phyloP scores from a whole-genome alignment of 2,888 invertebrate species.

The Caenorhabditis doughertyi region DNA sequence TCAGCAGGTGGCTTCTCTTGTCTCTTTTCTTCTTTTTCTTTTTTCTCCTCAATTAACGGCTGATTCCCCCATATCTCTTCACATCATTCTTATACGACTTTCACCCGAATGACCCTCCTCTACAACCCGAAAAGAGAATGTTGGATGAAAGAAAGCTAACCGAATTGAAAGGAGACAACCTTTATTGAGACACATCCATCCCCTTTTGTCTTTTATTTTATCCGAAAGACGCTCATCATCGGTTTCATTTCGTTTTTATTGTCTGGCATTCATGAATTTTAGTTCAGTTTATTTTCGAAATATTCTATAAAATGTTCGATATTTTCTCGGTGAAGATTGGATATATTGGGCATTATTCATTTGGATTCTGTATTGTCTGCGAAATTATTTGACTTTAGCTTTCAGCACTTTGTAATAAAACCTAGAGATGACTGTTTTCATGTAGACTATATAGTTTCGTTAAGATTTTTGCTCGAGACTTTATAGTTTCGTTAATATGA shows the following conservation, averaged over 20 bases:
- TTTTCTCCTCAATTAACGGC: slow-evolving; percentile 43
- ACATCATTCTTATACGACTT: slow-evolving; percentile 57
- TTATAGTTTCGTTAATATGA: too few relatives aligned
- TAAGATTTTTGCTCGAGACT: too few relatives aligned
- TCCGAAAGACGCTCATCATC: neutral
- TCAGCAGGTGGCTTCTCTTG: slow-evolving; percentile 6
- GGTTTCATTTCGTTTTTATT: slow-evolving; percentile 19
- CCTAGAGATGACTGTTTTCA: too few relatives aligned
- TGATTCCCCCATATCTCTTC: slow-evolving; percentile 54
- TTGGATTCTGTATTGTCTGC: too few relatives aligned
- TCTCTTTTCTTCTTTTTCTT: slow-evolving; percentile 32
- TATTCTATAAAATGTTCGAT: neutral
- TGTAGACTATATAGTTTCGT: too few relatives aligned
- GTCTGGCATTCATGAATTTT: slow-evolving; percentile 16
- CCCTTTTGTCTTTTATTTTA: slow-evolving; percentile 42
- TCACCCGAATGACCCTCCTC: slow-evolving; percentile 65
- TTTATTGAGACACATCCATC: slow-evolving; percentile 53
- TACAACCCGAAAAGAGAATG: slow-evolving; percentile 45
- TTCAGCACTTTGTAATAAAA: too few relatives aligned
- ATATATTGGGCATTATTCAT: too few relatives aligned
- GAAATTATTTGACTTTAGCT: too few relatives aligned
- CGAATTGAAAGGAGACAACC: slow-evolving; percentile 38
- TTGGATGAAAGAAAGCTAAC: slow-evolving; percentile 52
- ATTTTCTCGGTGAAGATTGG: too few relatives aligned
- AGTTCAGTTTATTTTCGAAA: neutral